Conservation (phyloP, 2,113 vertebrate species). For the Paradisaea rubra region DNA sequence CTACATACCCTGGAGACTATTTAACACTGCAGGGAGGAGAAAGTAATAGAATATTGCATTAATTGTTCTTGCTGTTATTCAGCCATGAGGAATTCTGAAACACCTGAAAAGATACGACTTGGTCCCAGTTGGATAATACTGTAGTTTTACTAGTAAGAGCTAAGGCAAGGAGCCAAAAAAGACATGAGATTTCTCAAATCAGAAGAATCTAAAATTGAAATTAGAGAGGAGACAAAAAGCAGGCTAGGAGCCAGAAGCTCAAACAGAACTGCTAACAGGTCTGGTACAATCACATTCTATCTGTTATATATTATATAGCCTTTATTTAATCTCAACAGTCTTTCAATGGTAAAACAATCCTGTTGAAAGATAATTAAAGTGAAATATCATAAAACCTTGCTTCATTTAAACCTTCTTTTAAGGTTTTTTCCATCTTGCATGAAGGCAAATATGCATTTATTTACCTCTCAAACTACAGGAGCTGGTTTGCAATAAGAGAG, state of each 20-base stretch:
- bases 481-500: not conserved
- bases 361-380: not conserved
- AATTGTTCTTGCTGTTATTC: conserved; percentile 32
- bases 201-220: not conserved
- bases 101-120: conserved; percentile 11
- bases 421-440: not conserved
- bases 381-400: not conserved
- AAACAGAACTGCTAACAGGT: not conserved
- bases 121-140: not conserved
- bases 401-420: not conserved
- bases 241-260: not conserved
- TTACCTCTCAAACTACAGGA: not conserved
- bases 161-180: not conserved
- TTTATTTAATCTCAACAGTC: not conserved
- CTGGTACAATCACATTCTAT: not conserved
- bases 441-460: not conserved
- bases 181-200: not conserved
- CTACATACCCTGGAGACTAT: conserved; percentile 10
- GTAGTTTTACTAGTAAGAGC: not conserved
- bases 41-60: conserved; percentile 21
- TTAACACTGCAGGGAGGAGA: conserved; percentile 16
- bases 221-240: not conserved
- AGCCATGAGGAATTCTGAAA: conserved; percentile 31
- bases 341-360: not conserved
- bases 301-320: not conserved